A percentile compares a stretch with the other conserved stretches of the same genome.
These are phyloP conservation scores for Drosophila infuscata DNA, from an alignment of 2,888 invertebrate genomes.

Conservation along the genomic window DNA sequence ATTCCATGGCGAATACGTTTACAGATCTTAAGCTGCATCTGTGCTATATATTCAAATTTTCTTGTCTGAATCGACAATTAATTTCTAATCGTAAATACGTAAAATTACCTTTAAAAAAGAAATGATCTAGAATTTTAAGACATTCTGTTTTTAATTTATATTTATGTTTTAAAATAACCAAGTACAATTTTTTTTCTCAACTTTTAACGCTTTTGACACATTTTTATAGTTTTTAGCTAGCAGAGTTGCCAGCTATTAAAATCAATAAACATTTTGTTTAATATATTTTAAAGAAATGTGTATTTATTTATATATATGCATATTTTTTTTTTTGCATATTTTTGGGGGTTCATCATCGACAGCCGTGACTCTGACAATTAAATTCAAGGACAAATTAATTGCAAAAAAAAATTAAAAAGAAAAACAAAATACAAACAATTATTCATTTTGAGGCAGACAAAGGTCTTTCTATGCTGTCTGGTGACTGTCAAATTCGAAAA, in stretches of 20 bases:
- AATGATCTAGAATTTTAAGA: not conserved
- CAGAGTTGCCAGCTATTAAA: not conserved
- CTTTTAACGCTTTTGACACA: not conserved
- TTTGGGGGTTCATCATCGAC: slow-evolving; percentile 55
- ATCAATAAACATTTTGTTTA: not conserved
- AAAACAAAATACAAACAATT: slow-evolving; percentile 38
- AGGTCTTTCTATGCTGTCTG: slow-evolving; percentile 49
- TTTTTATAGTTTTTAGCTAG: not conserved
- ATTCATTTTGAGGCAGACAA: slow-evolving; percentile 53
- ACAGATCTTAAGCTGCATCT: slow-evolving; percentile 32
- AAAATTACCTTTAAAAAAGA: not conserved
- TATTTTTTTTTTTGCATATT: slow-evolving; percentile 20
- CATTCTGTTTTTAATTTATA: not conserved
- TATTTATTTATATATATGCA: not conserved
- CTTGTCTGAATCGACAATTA: not conserved
- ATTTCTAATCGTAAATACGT: not conserved
- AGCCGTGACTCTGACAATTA: slow-evolving; percentile 78
- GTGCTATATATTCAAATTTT: slow-evolving; percentile 22
- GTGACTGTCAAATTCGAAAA: slow-evolving; percentile 55
- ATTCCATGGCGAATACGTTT: slow-evolving; percentile 60
- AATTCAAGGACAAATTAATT: slow-evolving; percentile 70
- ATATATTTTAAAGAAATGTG: not conserved
- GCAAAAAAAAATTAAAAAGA: slow-evolving; percentile 52
- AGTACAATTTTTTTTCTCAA: not conserved
- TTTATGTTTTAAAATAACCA: not conserved